Evolutionary conservation across 2,113 vertebrate species (phyloP).

Genomic region (Spermophilus dauricus): DNA sequence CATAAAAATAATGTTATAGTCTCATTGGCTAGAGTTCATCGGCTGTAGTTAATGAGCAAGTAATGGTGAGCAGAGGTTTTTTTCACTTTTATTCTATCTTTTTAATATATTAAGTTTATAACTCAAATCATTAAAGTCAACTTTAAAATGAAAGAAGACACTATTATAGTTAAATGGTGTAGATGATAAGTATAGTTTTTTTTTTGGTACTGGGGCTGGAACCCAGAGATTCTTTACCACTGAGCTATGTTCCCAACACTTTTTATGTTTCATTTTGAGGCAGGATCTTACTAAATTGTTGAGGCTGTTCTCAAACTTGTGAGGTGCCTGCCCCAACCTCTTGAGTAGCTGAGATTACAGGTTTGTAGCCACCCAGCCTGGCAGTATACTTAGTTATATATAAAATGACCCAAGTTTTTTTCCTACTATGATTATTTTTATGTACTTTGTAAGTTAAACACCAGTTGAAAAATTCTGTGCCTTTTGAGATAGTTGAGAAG

Average conservation of each 20-base stretch:
- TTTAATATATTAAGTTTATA: not conserved
- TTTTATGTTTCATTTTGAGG: too few relatives aligned
- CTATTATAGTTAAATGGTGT: not conserved
- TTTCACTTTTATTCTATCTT: conserved; percentile 6
- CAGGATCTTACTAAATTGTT: too few relatives aligned
- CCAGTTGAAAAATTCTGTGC: not conserved
- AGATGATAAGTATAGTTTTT: not conserved
- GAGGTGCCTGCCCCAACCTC: too few relatives aligned
- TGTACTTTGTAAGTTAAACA: not conserved
- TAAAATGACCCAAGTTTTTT: conserved; percentile 8
- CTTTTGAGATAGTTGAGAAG: conserved; percentile 46
- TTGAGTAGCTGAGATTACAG: too few relatives aligned
- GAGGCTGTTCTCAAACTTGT: too few relatives aligned
- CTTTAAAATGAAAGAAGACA: conserved; percentile 18
- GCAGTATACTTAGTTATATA: not conserved
- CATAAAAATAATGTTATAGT: not conserved
- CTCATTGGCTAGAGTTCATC: not conserved
- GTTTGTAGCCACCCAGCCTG: too few relatives aligned
- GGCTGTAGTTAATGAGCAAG: not conserved
- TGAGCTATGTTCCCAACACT: too few relatives aligned
- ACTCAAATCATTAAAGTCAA: conserved; percentile 56
- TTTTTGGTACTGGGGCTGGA: too few relatives aligned
- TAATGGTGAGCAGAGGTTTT: not conserved
- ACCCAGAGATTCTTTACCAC: too few relatives aligned
- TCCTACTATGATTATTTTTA: conserved; percentile 17